Base-by-base conservation (phyloP, 2,888 invertebrate genomes). In the Sepiola atlantica region DNA sequence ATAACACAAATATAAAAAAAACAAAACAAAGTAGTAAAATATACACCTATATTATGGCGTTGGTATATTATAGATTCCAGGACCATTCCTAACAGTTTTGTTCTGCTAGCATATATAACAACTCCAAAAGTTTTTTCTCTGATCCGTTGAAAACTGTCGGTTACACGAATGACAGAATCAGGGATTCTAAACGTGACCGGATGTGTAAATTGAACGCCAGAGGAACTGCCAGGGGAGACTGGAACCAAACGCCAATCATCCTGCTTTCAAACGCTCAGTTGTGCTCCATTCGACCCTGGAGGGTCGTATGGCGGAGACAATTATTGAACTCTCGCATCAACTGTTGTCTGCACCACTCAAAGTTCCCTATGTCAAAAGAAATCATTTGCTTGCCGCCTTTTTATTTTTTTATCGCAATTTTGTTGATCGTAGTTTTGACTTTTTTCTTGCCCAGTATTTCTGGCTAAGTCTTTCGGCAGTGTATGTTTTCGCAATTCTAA, bases 171-270 rank as follows among this genome's bases (percentile, higher is more conserved):
- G 77, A 77, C 77, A 77, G n/a, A 77, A 77, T n/a, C 77, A n/a
- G n/a, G n/a, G n/a, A 16, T 77, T 16, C n/a, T 77, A 77, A 77
- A 77, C 77, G 77, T 77, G 77, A 77, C n/a, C 77, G n/a, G 77
- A 3, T 77, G 16, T 32, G 77, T 77, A n/a, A 77, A 77, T n/a
- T 77, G 77, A 28, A 12, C 12, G 28, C 28, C 28, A 77, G 77
- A 77, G 77, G 77, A 77, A 77, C n/a, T 77, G 77, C 77, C n/a
- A n/a, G 77, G 32, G 77, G 77, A 77, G 1, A n/a, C n/a, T n/a
- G 16, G 32, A 77, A 77, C 77, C 77, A 77, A 77, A 77, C 77
- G 77, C 77, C 77, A 77, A 77, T 77, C 77, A 77, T 77, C n/a
- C 14, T n/a, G 16, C 77, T 77, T 77, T 77, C n/a, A 77, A 77